phyloP scores from a whole-genome alignment of 2,797 vertebrate species.

The Phaenicophaeus curvirostris region DNA sequence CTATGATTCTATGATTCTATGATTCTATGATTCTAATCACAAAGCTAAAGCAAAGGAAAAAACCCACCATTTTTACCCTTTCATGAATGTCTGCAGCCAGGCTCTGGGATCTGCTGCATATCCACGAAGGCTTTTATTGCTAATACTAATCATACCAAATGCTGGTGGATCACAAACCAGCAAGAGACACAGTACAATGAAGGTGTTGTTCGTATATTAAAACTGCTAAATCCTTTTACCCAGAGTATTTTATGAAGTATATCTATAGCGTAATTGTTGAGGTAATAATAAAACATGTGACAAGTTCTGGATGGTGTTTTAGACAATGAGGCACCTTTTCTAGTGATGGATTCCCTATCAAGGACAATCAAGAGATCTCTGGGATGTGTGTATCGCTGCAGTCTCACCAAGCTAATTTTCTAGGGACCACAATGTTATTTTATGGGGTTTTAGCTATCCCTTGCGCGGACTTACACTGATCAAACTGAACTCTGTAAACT shows the following conservation, averaged over 20 bases:
- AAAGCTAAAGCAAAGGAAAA: background rate
- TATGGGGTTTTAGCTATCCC: conserved; percentile 3
- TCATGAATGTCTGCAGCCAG: background rate
- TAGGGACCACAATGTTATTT: background rate
- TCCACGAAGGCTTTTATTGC: background rate
- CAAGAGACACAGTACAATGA: background rate
- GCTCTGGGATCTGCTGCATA: background rate
- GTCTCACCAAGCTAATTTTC: conserved; percentile 2
- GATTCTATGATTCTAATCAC: no score
- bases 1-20: no score
- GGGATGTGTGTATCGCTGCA: background rate
- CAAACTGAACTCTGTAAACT: conserved; percentile 8
- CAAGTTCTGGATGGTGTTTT: conserved; percentile 25
- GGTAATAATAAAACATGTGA: background rate
- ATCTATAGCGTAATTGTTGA: conserved; percentile 4
- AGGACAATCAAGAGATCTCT: background rate
- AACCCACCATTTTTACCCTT: background rate
- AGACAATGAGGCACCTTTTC: background rate
- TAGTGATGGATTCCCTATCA: background rate
- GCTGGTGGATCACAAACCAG: background rate
- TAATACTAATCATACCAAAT: background rate
- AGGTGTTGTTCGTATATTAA: background rate
- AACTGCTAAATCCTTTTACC: background rate
- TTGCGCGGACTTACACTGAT: background rate
- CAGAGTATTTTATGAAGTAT: background rate